These are phyloP conservation scores for Anarsia innoxiella DNA, from an alignment of 2,888 invertebrate genomes.

Conservation along the genomic window DNA sequence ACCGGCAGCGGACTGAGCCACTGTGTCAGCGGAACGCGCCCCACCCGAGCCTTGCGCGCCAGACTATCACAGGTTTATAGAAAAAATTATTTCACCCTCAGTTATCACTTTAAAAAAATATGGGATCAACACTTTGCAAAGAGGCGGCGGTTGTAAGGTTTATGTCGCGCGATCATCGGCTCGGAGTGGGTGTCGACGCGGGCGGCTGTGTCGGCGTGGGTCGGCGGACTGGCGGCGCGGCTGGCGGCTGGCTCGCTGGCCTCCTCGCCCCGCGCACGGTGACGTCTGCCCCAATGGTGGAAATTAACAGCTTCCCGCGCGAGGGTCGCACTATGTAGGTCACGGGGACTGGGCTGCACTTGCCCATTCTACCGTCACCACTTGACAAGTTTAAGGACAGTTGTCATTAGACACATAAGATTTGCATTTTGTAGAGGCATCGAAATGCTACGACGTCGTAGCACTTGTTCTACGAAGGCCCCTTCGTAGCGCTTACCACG, in stretches of 20 bases:
- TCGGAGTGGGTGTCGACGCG: constrained; percentile 45
- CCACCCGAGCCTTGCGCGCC: constrained; percentile 63
- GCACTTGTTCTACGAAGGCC: constrained; percentile 9
- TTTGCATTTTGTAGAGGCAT: not conserved
- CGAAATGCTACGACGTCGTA: constrained; percentile 10
- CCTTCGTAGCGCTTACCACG: constrained; percentile 9
- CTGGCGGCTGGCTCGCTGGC: constrained; percentile 34
- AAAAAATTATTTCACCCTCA: constrained; percentile 52
- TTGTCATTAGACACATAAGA: constrained; percentile 41
- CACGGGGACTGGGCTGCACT: constrained; percentile 73
- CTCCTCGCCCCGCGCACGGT: constrained; percentile 49
- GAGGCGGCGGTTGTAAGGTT: constrained; percentile 47
- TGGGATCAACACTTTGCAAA: constrained; percentile 31
- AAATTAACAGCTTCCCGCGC: constrained; percentile 74
- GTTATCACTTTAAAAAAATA: constrained; percentile 47
- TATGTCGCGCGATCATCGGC: constrained; percentile 38
- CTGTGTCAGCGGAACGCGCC: constrained; percentile 73
- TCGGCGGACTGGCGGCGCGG: constrained; percentile 57
- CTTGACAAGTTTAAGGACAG: constrained; percentile 73
- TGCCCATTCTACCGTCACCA: constrained; percentile 64
- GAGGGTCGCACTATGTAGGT: constrained; percentile 72
- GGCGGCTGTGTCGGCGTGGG: constrained; percentile 50
- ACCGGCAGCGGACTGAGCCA: constrained; percentile 75
- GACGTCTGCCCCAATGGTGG: constrained; percentile 68
- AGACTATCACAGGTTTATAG: constrained; percentile 56